phyloP scores from a whole-genome alignment of 2,888 invertebrate species.

The Prosopocoilus inquinatus region DNA sequence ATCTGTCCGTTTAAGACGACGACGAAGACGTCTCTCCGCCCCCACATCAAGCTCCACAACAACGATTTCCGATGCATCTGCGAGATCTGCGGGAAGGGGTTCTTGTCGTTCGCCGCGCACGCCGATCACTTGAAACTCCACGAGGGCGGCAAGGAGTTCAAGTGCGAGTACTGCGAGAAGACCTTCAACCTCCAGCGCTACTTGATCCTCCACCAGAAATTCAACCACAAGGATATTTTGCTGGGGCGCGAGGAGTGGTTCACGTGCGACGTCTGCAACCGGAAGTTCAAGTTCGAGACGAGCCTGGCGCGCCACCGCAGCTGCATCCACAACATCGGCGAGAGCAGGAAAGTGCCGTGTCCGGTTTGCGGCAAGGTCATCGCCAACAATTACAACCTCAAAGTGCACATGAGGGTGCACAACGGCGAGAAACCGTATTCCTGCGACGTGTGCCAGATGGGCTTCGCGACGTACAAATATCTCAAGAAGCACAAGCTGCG shows the following conservation, averaged over 20 bases:
- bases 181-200: conserved; percentile 54
- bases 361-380: conserved; percentile 43
- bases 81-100: conserved; percentile 55
- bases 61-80: conserved; percentile 52
- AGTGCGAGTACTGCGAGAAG: conserved; percentile 55
- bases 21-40: conserved; percentile 34
- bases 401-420: conserved; percentile 48
- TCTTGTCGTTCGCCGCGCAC: conserved; percentile 54
- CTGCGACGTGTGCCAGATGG: conserved; percentile 47
- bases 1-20: conserved; percentile 16
- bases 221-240: conserved; percentile 44
- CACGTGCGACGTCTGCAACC: conserved; percentile 40
- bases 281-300: conserved; percentile 38
- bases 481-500: conserved; percentile 57
- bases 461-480: conserved; percentile 52
- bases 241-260: conserved; percentile 50
- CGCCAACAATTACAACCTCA: conserved; percentile 38
- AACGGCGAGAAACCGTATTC: conserved; percentile 53
- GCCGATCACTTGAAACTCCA: conserved; percentile 59
- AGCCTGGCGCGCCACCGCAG: conserved; percentile 51
- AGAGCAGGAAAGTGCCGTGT: conserved; percentile 47
- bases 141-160: conserved; percentile 54
- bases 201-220: conserved; percentile 49
- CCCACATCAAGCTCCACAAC: conserved; percentile 40
- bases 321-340: conserved; percentile 44